phyloP scores from a whole-genome alignment of 1,140 invertebrate species.

The Ceratina japonica region DNA sequence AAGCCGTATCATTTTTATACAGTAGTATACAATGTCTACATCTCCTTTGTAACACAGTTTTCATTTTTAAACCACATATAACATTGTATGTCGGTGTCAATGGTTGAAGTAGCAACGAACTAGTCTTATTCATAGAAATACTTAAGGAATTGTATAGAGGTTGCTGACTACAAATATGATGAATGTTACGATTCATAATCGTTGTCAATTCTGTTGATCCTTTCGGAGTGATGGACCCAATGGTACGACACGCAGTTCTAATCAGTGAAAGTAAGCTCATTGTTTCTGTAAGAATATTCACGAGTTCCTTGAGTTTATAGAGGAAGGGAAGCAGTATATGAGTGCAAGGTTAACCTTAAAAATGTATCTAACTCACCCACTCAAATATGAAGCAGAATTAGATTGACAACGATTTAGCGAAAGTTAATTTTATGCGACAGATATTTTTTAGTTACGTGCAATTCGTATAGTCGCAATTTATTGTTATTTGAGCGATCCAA shows the following conservation, averaged over 20 bases:
- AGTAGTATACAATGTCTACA: constrained; percentile 90
- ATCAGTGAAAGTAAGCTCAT: constrained; percentile 36
- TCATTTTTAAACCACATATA: constrained; percentile 82
- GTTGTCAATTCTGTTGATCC: neutral
- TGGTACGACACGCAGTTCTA: neutral
- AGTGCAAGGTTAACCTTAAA: too few relatives aligned
- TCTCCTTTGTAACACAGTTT: constrained; percentile 81
- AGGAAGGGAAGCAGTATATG: too few relatives aligned
- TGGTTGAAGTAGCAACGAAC: constrained; percentile 22
- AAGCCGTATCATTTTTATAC: constrained; percentile 83
- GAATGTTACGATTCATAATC: constrained; percentile 8
- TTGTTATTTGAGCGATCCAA: too few relatives aligned
- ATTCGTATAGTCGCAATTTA: too few relatives aligned
- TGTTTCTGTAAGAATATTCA: constrained; percentile 26
- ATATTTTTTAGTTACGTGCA: too few relatives aligned
- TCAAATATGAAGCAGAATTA: too few relatives aligned
- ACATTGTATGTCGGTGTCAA: constrained; percentile 42
- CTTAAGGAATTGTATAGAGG: neutral
- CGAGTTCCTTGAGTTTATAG: too few relatives aligned
- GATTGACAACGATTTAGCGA: too few relatives aligned
- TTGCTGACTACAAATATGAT: constrained; percentile 20
- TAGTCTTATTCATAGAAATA: neutral
- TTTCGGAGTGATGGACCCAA: constrained; percentile 3
- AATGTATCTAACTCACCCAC: too few relatives aligned
- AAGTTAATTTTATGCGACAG: too few relatives aligned